Evolutionary conservation across 2,797 vertebrate genomes (phyloP).

Genomic region (Oophaga sylvatica): DNA sequence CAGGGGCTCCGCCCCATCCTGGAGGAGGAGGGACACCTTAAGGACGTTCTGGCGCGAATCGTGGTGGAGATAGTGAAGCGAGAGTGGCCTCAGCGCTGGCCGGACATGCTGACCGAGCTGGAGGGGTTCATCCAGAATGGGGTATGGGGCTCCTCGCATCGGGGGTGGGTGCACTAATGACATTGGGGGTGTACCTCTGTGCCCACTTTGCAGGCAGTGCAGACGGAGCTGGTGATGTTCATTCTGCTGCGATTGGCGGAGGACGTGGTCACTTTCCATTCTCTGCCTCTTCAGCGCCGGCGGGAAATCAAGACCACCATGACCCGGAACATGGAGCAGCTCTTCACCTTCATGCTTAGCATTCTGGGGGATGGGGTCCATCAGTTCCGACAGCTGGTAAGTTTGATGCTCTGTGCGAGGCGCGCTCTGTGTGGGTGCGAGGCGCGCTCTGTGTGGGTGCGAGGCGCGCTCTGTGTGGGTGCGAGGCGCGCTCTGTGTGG

Average conservation of each 20-base stretch:
- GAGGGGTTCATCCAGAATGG: constrained; percentile 87
- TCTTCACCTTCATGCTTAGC: constrained; percentile 89
- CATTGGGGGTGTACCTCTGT: background rate
- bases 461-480: no score
- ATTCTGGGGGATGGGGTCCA: constrained; percentile 87
- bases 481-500: no score
- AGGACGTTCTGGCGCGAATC: constrained; percentile 93
- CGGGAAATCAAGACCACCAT: constrained; percentile 96
- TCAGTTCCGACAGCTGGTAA: constrained; percentile 86
- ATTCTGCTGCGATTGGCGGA: constrained; percentile 93
- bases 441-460: no score
- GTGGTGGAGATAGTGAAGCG: constrained; percentile 98
- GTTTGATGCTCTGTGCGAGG: constrained; percentile 34
- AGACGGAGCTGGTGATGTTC: constrained; percentile 97
- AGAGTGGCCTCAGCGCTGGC: constrained; percentile 98
- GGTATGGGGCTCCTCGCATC: constrained; percentile 63
- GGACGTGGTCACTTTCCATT: constrained; percentile 97
- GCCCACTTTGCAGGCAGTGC: constrained; percentile 80
- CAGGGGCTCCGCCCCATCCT: constrained; percentile 90
- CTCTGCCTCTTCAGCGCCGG: constrained; percentile 88
- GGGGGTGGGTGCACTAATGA: background rate
- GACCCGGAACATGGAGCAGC: constrained; percentile 92
- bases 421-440: no score
- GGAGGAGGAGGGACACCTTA: constrained; percentile 94
- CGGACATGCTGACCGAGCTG: constrained; percentile 94